These are phyloP conservation scores for Procambarus clarkii DNA, from an alignment of 1,140 invertebrate genomes.

Conservation along the genomic window DNA sequence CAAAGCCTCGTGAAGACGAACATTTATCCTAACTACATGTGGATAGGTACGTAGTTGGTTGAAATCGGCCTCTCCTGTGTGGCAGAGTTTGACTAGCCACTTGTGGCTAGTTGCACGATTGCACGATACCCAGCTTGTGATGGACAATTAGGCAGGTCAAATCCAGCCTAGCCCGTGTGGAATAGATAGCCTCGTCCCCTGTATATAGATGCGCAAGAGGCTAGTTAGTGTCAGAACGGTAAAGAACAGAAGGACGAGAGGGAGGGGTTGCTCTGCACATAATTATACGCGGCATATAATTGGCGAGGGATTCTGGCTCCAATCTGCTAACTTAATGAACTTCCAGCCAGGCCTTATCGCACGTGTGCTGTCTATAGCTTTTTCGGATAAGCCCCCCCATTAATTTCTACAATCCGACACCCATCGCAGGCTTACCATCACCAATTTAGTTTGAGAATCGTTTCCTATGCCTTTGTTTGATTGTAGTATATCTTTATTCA, in stretches of 20 bases:
- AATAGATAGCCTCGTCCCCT: too few species aligned
- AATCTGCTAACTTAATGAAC: constrained; percentile 37
- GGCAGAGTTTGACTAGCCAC: too few species aligned
- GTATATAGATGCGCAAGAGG: too few species aligned
- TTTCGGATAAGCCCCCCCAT: constrained; percentile 29
- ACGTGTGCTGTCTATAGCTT: constrained; percentile 8
- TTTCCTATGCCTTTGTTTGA: constrained; percentile 46
- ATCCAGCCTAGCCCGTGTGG: too few species aligned
- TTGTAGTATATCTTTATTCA: constrained; percentile 48
- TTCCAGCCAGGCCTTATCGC: constrained; percentile 14
- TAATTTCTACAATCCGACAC: constrained; percentile 31
- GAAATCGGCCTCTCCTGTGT: too few species aligned
- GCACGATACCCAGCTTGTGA: too few species aligned
- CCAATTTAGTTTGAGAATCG: constrained; percentile 42
- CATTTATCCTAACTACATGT: too few species aligned
- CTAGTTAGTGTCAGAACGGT: too few species aligned
- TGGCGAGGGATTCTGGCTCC: constrained; percentile 5
- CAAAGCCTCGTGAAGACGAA: too few species aligned
- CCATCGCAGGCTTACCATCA: constrained; percentile 16
- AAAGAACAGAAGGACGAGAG: not conserved
- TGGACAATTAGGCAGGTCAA: too few species aligned
- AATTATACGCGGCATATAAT: constrained; percentile 48
- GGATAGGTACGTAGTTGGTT: too few species aligned
- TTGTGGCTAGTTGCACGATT: too few species aligned
- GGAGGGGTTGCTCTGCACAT: not conserved